phyloP scores from a whole-genome alignment of 2,888 invertebrate genomes.

The Imbricaverruca yamaguchii region DNA sequence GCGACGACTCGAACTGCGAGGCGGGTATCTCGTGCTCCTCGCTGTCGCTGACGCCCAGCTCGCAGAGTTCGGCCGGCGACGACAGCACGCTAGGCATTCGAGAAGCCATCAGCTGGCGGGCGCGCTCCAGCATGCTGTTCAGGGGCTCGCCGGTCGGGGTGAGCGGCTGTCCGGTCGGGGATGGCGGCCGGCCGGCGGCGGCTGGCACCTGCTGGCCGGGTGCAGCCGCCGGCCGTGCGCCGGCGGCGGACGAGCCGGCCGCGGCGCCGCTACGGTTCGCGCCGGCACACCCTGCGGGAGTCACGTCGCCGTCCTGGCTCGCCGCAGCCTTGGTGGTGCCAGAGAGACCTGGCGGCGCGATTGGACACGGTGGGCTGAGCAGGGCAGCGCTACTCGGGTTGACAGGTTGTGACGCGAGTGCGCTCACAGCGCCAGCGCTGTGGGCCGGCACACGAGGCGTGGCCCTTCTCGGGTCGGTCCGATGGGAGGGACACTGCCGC shows the following conservation, averaged over 20 bases:
- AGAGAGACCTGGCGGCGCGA: no score
- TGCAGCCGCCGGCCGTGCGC: neutral
- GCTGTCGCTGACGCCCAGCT: neutral
- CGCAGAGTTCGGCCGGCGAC: neutral
- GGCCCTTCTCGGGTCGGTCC: no score
- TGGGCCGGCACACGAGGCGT: no score
- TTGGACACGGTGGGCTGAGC: no score
- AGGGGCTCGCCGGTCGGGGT: neutral
- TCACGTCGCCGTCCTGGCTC: neutral
- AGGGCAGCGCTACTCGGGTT: no score
- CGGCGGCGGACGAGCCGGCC: neutral
- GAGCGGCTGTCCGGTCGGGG: neutral
- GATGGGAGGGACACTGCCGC: no score
- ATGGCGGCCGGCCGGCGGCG: neutral
- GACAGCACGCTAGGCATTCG: neutral
- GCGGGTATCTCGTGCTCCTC: slow-evolving; percentile 10
- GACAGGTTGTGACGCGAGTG: no score
- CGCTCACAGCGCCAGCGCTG: no score
- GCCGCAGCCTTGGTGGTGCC: no score
- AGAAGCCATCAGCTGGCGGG: neutral
- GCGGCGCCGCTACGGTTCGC: neutral
- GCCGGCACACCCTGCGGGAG: neutral
- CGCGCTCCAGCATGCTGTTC: neutral
- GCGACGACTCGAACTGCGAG: neutral
- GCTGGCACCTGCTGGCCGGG: neutral